Conservation (phyloP, 1,140 invertebrate species). For the Elysia chlorotica region DNA sequence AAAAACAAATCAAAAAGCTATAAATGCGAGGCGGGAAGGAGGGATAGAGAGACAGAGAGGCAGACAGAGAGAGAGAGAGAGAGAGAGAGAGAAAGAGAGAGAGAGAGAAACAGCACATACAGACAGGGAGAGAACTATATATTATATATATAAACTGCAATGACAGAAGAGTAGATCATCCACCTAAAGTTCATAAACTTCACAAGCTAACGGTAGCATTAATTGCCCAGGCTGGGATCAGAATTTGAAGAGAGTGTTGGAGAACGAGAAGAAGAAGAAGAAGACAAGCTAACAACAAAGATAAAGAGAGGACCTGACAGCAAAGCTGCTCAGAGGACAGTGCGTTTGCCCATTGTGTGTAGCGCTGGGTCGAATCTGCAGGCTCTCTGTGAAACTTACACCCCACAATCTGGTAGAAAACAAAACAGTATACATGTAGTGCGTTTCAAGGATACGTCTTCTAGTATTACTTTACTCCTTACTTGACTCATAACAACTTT, state of each 20-base stretch:
- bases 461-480: too few relatives aligned
- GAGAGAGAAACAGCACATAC: not conserved
- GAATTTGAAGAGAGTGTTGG: not conserved
- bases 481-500: too few relatives aligned
- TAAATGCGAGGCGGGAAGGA: not conserved
- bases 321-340: slow-evolving; percentile 67
- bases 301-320: slow-evolving; percentile 58
- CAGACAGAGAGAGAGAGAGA: not conserved
- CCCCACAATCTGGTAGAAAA: slow-evolving; percentile 57
- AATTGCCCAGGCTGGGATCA: not conserved
- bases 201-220: not conserved
- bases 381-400: slow-evolving; percentile 56
- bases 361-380: slow-evolving; percentile 69
- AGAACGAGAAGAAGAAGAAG: not conserved
- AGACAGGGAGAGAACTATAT: slow-evolving; percentile 9
- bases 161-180: not conserved
- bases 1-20: not conserved
- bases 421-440: not conserved
- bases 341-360: slow-evolving; percentile 75
- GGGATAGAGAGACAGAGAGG: not conserved
- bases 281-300: not conserved
- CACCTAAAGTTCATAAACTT: not conserved
- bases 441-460: too few relatives aligned
- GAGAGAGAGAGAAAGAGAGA: slow-evolving; percentile 18
- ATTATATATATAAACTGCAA: not conserved